These are phyloP conservation scores for Pteronotus mesoamericanus DNA, from an alignment of 2,797 vertebrate genomes.

Conservation along the genomic window DNA sequence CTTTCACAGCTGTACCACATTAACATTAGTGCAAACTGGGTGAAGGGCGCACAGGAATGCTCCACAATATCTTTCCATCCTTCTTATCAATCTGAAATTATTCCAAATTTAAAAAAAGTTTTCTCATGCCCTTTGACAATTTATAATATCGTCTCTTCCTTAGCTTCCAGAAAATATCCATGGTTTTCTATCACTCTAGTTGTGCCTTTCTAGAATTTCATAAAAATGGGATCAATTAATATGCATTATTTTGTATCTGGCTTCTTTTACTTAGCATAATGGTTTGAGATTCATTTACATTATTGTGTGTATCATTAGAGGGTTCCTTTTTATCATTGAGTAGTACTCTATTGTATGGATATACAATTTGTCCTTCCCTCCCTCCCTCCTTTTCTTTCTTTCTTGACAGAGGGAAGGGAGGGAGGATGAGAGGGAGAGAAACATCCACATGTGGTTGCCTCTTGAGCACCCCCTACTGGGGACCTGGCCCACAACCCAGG, in stretches of 20 bases:
- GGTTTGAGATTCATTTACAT: neutral
- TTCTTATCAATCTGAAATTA: neutral
- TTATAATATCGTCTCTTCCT: neutral
- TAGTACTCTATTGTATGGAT: neutral
- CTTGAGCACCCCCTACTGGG: too few species aligned
- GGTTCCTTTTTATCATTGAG: neutral
- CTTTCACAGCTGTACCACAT: neutral
- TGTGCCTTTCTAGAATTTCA: neutral
- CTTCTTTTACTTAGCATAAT: neutral
- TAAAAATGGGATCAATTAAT: neutral
- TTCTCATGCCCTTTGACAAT: neutral
- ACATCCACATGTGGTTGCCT: too few species aligned
- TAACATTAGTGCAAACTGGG: neutral
- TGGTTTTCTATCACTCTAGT: neutral
- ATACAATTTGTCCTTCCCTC: too few species aligned
- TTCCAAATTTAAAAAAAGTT: neutral
- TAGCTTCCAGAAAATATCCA: neutral
- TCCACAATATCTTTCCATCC: neutral
- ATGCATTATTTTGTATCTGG: neutral
- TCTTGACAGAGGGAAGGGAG: too few species aligned
- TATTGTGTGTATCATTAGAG: neutral
- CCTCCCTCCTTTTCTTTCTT: too few species aligned
- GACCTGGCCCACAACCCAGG: too few species aligned
- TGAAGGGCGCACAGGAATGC: neutral
- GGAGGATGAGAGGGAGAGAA: too few species aligned